A percentile compares a stretch with the other conserved stretches of the same genome.
phyloP scores from a whole-genome alignment of 2,797 vertebrate species.

The Catamblyrhynchus diadema region DNA sequence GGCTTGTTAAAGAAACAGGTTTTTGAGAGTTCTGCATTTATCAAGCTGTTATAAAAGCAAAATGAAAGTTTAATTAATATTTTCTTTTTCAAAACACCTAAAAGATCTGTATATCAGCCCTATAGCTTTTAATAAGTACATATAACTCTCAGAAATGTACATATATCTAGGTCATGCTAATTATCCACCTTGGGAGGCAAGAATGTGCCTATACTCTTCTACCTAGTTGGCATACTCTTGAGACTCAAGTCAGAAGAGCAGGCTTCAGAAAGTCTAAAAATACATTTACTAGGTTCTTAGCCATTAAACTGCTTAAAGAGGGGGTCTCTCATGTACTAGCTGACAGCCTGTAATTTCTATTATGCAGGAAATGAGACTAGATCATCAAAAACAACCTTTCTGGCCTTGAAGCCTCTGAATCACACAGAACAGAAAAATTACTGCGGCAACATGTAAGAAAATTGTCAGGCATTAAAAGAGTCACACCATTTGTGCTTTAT shows the following conservation, averaged over 20 bases:
- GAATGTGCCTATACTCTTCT: background rate
- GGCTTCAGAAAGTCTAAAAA: conserved; percentile 51
- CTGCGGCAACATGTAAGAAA: background rate
- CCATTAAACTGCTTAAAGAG: conserved; percentile 22
- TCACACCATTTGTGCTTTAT: background rate
- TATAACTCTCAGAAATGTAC: conserved; percentile 31
- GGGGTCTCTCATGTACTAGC: background rate
- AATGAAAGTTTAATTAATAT: background rate
- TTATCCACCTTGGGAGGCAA: conserved; percentile 33
- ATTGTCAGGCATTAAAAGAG: background rate
- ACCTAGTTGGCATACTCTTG: conserved; percentile 32
- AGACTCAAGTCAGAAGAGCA: conserved; percentile 27
- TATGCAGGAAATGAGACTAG: conserved; percentile 7
- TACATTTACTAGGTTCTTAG: conserved; percentile 23
- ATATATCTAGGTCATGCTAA: conserved; percentile 52
- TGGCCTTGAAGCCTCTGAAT: background rate
- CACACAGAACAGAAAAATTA: background rate
- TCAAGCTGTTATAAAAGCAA: background rate
- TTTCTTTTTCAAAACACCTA: background rate
- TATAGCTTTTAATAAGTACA: conserved; percentile 16
- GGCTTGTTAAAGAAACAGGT: background rate
- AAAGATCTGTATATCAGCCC: background rate
- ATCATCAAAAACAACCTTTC: conserved; percentile 7
- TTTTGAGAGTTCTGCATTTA: background rate
- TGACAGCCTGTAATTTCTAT: conserved; percentile 9